A percentile compares a stretch with the other conserved stretches of the same genome.
These are phyloP conservation scores for Coenobita brevimanus DNA, from an alignment of 1,140 invertebrate species.

Conservation along the genomic window DNA sequence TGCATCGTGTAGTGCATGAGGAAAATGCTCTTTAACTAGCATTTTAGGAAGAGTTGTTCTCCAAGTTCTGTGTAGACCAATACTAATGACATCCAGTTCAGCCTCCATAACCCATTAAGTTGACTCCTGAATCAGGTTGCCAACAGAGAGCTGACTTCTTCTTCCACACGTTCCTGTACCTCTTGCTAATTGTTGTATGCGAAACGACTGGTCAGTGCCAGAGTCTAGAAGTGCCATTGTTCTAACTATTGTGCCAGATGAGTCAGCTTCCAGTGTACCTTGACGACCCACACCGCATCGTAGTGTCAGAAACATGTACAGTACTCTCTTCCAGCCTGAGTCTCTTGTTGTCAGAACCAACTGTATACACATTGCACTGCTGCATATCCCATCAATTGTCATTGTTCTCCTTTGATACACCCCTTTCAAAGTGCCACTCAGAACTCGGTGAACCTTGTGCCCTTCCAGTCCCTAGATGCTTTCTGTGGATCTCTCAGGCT, in stretches of 20 bases:
- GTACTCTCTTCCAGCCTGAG: no score
- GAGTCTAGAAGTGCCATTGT: not conserved
- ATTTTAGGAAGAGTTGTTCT: not conserved
- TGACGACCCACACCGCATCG: no score
- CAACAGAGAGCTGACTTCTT: not conserved
- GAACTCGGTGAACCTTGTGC: no score
- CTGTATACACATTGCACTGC: no score
- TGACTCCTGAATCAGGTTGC: not conserved
- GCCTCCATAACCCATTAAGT: not conserved
- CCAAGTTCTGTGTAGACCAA: not conserved
- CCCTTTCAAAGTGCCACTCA: no score
- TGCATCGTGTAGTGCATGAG: not conserved
- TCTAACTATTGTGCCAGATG: not conserved
- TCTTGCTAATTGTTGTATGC: not conserved
- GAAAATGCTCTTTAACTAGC: not conserved
- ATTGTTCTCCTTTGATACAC: no score
- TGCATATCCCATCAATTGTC: no score
- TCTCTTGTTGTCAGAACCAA: no score
- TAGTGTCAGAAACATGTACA: no score
- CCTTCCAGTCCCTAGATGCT: no score
- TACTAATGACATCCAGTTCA: not conserved
- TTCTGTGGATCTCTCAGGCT: no score
- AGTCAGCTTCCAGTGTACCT: not conserved
- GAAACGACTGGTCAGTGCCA: not conserved
- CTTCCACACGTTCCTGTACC: not conserved